A percentile compares a stretch with the other conserved stretches of the same genome.
phyloP scores from a whole-genome alignment of 2,113 vertebrate species.

The Alethe diademata region DNA sequence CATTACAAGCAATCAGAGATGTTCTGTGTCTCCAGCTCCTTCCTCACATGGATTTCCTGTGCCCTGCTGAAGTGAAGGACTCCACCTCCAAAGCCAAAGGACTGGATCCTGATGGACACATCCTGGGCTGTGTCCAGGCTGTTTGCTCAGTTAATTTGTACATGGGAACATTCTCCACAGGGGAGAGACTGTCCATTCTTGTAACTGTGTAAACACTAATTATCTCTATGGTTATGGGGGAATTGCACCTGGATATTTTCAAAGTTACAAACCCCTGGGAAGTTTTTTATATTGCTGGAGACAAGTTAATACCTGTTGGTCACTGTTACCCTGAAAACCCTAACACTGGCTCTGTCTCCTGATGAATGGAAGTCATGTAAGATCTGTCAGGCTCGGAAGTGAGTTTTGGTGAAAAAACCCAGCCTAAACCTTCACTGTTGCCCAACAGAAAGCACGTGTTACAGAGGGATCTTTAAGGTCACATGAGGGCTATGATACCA shows the following conservation, averaged over 20 bases:
- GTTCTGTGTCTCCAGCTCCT: not conserved
- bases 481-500: not conserved
- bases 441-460: fast-evolving
- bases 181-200: not conserved
- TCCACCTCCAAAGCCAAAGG: not conserved
- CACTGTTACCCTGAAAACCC: not conserved
- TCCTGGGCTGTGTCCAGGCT: too few species aligned
- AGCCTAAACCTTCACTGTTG: not conserved
- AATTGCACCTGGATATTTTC: not conserved
- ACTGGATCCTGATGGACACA: too few species aligned
- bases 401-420: not conserved
- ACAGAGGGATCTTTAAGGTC: not conserved
- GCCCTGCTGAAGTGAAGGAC: not conserved
- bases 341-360: not conserved
- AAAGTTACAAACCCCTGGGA: not conserved
- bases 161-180: not conserved
- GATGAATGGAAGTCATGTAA: not conserved
- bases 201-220: not conserved
- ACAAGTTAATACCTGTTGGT: not conserved
- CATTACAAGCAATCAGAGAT: not conserved
- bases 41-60: not conserved
- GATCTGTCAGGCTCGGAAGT: not conserved
- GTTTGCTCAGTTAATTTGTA: not conserved
- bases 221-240: not conserved
- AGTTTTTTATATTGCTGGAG: not conserved